Evolutionary conservation across 2,888 invertebrate species (phyloP).

Genomic region (Pomacea canaliculata): DNA sequence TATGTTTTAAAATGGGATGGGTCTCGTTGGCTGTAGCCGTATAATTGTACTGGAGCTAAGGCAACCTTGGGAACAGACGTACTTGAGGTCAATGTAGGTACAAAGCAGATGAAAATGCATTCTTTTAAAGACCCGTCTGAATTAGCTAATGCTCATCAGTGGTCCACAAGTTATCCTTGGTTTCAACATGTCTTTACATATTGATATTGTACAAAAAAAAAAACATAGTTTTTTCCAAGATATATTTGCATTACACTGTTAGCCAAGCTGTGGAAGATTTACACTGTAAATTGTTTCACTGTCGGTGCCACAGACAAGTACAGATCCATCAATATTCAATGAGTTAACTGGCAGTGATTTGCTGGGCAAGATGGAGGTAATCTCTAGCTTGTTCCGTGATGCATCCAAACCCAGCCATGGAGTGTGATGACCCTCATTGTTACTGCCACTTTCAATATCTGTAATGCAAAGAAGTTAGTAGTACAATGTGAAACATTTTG

Average conservation of each 20-base stretch:
- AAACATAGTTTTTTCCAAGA: no score
- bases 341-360: constrained; percentile 83
- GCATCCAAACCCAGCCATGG: constrained; percentile 81
- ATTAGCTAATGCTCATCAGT: no score
- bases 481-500: background rate
- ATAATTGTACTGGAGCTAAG: no score
- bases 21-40: no score
- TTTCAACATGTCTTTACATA: no score
- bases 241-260: background rate
- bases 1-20: no score
- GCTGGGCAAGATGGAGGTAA: constrained; percentile 81
- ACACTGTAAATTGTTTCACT: constrained; percentile 89
- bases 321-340: constrained; percentile 82
- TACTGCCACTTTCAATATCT: background rate
- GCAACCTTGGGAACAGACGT: no score
- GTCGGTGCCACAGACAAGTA: constrained; percentile 86
- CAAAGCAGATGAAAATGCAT: no score
- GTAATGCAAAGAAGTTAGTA: background rate
- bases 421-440: constrained; percentile 36
- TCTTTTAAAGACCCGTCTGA: no score
- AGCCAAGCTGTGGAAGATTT: constrained; percentile 41
- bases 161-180: no score
- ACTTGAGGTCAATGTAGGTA: no score
- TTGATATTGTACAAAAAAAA: no score
- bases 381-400: constrained; percentile 77